Percentiles rank a stretch among this genome's conserved stretches.
Evolutionary conservation across 1,140 invertebrate genomes (phyloP).

Genomic region (Hestina assimilis): DNA sequence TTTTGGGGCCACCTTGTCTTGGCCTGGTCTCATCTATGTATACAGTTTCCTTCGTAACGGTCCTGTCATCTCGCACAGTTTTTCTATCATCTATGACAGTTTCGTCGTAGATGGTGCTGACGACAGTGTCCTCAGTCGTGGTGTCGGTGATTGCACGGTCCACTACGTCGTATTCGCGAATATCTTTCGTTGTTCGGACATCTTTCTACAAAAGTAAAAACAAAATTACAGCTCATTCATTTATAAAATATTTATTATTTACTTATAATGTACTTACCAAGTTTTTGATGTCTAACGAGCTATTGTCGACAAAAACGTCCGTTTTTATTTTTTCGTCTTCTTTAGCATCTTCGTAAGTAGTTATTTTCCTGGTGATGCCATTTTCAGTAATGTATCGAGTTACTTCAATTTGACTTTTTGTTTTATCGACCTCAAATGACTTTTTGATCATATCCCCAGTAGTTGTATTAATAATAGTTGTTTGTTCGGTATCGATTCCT

Average conservation of each 20-base stretch:
- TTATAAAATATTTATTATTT: slow-evolving; percentile 6
- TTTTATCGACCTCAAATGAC: slow-evolving; percentile 73
- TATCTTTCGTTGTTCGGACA: slow-evolving; percentile 72
- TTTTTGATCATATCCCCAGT: slow-evolving; percentile 69
- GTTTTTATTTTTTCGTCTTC: slow-evolving; percentile 75
- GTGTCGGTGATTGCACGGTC: slow-evolving; percentile 70
- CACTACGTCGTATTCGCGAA: slow-evolving; percentile 73
- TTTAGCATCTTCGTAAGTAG: slow-evolving; percentile 76
- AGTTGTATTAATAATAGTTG: slow-evolving; percentile 54
- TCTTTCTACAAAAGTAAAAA: slow-evolving; percentile 61
- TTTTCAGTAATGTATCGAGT: slow-evolving; percentile 75
- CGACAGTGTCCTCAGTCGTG: slow-evolving; percentile 54
- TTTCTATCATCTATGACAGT: slow-evolving; percentile 67
- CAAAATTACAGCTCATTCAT: not conserved
- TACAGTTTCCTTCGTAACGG: slow-evolving; percentile 54
- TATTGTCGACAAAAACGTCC: slow-evolving; percentile 75
- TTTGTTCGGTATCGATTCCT: slow-evolving; percentile 66
- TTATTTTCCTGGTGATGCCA: slow-evolving; percentile 73
- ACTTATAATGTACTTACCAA: slow-evolving; percentile 66
- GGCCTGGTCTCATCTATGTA: slow-evolving; percentile 58
- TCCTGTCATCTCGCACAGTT: slow-evolving; percentile 70
- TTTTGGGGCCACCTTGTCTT: slow-evolving; percentile 66
- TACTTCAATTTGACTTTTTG: slow-evolving; percentile 74
- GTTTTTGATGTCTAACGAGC: slow-evolving; percentile 76
- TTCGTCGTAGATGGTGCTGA: slow-evolving; percentile 72